Percentiles rank a stretch among this genome's conserved stretches.
Evolutionary conservation across 2,113 vertebrate genomes (phyloP).

Genomic region (Amia ocellicauda): DNA sequence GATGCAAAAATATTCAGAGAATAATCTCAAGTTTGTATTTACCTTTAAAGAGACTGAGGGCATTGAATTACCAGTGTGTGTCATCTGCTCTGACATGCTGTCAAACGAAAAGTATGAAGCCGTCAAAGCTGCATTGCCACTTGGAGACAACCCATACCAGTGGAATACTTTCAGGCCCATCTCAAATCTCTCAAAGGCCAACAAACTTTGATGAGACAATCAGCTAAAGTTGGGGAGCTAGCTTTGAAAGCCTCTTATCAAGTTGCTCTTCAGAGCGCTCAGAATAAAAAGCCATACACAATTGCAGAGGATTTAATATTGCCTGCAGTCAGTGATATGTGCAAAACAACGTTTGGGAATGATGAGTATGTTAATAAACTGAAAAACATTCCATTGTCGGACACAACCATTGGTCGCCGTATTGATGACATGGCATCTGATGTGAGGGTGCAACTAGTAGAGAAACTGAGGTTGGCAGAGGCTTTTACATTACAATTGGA

Average conservation of each 20-base stretch:
- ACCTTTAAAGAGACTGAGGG: neutral
- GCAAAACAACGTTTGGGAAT: no score
- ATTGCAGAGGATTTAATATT: no score
- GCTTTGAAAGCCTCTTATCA: neutral
- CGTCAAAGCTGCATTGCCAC: neutral
- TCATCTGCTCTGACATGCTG: neutral
- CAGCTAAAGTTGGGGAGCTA: slow-evolving; percentile 1
- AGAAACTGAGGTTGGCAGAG: neutral
- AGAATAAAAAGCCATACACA: no score
- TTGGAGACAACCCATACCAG: neutral
- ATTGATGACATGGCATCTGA: slow-evolving; percentile 7
- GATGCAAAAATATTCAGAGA: neutral
- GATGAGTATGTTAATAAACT: no score
- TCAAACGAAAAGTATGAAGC: slow-evolving; percentile 6
- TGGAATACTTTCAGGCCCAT: neutral
- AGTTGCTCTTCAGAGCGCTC: no score
- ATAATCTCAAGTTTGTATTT: neutral
- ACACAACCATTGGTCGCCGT: no score
- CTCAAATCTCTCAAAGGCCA: slow-evolving; percentile 9
- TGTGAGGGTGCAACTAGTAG: neutral
- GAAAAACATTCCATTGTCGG: no score
- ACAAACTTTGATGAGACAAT: slow-evolving; percentile 2
- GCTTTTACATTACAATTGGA: neutral
- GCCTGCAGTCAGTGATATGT: no score
- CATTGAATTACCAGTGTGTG: neutral